Conservation (phyloP, 1,140 invertebrate species). For the Microplitis mediator region DNA sequence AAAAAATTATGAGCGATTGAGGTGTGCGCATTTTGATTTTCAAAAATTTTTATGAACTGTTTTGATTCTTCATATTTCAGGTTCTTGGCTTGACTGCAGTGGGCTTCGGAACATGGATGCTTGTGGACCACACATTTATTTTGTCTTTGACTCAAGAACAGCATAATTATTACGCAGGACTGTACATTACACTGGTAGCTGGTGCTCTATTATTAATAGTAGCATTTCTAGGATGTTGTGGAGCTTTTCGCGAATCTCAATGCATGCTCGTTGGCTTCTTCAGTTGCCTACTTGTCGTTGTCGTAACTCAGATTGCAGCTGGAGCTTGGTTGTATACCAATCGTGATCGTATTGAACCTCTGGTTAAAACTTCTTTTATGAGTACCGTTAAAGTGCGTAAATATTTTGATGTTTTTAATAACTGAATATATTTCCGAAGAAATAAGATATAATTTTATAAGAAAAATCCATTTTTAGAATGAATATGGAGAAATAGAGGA, state of each 20-base stretch:
- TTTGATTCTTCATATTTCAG: conserved; percentile 65
- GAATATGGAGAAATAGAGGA: conserved; percentile 71
- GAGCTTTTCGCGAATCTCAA: conserved; percentile 84
- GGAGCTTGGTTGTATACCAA: conserved; percentile 76
- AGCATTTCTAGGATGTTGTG: conserved; percentile 90
- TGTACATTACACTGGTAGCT: conserved; percentile 78
- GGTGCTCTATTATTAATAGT: conserved; percentile 83
- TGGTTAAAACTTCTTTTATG: conserved; percentile 68
- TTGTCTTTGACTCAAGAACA: conserved; percentile 72
- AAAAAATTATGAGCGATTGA: no score
- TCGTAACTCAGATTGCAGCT: conserved; percentile 79
- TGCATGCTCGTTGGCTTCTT: conserved; percentile 85
- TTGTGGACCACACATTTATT: conserved; percentile 77
- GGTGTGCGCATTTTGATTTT: not conserved
- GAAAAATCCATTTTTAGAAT: conserved; percentile 53
- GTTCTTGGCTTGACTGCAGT: conserved; percentile 73
- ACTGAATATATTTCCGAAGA: not conserved
- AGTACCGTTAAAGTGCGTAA: conserved; percentile 65
- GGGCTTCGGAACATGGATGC: conserved; percentile 75
- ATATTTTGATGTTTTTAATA: not conserved
- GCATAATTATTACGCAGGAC: conserved; percentile 72
- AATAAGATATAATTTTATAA: not conserved
- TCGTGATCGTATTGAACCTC: conserved; percentile 68
- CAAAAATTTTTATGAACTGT: no score
- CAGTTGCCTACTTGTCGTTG: conserved; percentile 74